A percentile compares a stretch with the other conserved stretches of the same genome.
Conservation (phyloP, 2,888 invertebrate genomes). For the Dynastes tityus region DNA sequence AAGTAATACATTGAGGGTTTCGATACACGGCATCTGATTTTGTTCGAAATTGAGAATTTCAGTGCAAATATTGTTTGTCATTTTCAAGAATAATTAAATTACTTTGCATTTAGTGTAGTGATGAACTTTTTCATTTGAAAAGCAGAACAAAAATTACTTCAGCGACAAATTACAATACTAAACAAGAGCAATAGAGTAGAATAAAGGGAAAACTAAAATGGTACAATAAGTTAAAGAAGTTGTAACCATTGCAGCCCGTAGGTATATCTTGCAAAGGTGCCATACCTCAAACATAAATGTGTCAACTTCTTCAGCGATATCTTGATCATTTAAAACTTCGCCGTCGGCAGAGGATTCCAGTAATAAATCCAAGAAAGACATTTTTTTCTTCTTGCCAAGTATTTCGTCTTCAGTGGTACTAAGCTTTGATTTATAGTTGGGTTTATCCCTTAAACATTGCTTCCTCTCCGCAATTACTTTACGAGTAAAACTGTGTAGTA, state of each 20-base stretch:
- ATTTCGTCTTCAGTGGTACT: background rate
- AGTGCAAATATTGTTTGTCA: too few species aligned
- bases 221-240: too few species aligned
- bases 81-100: too few species aligned
- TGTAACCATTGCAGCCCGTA: too few species aligned
- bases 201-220: too few species aligned
- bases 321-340: conserved; percentile 13
- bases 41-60: too few species aligned
- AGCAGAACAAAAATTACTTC: too few species aligned
- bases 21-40: too few species aligned
- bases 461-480: conserved; percentile 37
- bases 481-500: conserved; percentile 30
- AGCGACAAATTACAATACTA: too few species aligned
- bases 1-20: background rate
- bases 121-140: too few species aligned
- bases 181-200: too few species aligned
- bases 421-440: background rate
- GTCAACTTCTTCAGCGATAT: conserved; percentile 41
- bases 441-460: conserved; percentile 1
- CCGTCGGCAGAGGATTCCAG: conserved; percentile 25
- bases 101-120: too few species aligned
- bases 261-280: background rate
- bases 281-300: conserved; percentile 58
- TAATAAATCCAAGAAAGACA: conserved; percentile 39
- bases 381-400: conserved; percentile 49